Conservation (phyloP, 2,113 vertebrate species). For the Catagonus wagneri region DNA sequence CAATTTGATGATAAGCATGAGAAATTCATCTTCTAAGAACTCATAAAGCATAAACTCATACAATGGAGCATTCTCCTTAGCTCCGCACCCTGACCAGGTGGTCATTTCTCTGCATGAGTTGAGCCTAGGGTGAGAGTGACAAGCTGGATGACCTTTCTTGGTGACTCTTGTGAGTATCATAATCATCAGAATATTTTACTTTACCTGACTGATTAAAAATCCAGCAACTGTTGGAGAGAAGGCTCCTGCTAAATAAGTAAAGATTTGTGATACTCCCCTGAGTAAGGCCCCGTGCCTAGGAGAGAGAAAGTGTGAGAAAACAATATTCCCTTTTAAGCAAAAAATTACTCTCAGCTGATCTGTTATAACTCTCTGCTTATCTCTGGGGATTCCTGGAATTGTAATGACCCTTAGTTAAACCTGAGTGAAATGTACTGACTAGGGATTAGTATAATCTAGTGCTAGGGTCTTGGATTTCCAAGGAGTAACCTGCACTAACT, state of each 20-base stretch:
- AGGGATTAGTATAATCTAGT: background rate
- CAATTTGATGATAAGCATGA: background rate
- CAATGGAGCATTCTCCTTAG: background rate
- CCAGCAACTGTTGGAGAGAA: constrained; percentile 50
- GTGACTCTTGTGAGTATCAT: background rate
- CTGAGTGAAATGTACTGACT: background rate
- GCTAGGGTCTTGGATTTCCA: background rate
- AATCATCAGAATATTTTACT: background rate
- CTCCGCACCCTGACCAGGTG: too few species aligned
- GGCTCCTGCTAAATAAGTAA: constrained; percentile 25
- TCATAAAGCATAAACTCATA: background rate
- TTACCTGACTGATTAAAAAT: constrained; percentile 69
- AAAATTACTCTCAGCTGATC: background rate
- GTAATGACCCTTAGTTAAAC: background rate
- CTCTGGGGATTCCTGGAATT: background rate
- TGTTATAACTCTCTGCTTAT: too few species aligned
- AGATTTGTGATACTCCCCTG: constrained; percentile 56
- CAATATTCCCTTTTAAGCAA: background rate
- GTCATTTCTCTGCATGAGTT: background rate
- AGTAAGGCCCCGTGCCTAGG: constrained; percentile 68
- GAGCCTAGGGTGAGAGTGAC: background rate
- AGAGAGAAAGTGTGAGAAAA: background rate
- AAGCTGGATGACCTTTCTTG: background rate
- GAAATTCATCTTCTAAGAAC: background rate
- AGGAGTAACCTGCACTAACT: background rate